These are phyloP conservation scores for Nephrotoma appendiculata DNA, from an alignment of 2,888 invertebrate genomes.

Conservation along the genomic window DNA sequence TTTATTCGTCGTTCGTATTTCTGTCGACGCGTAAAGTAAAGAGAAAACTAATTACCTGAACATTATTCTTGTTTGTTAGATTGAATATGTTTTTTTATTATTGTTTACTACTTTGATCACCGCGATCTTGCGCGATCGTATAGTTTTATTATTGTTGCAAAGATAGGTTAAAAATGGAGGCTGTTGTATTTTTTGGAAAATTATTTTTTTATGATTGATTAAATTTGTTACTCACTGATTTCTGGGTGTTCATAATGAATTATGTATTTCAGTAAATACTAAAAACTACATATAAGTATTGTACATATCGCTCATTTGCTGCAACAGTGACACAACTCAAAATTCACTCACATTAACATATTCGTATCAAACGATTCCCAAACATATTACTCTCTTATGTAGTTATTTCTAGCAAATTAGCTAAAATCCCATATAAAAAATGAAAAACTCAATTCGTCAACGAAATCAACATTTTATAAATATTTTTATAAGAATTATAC, in stretches of 20 bases:
- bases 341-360: too few species aligned
- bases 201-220: neutral
- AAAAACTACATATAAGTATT: too few species aligned
- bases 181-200: neutral
- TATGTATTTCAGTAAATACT: neutral
- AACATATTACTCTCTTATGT: too few species aligned
- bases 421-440: too few species aligned
- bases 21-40: neutral
- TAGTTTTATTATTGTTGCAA: neutral
- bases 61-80: neutral
- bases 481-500: too few species aligned
- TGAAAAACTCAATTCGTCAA: too few species aligned
- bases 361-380: too few species aligned
- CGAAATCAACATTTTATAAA: too few species aligned
- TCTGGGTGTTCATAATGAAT: neutral
- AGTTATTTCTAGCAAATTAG: too few species aligned
- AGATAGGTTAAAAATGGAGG: neutral
- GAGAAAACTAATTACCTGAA: neutral
- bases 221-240: neutral
- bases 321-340: too few species aligned
- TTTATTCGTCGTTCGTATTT: neutral
- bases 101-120: neutral
- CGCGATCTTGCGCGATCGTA: neutral
- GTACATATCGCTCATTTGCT: too few species aligned
- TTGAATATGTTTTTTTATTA: neutral